phyloP scores from a whole-genome alignment of 2,888 invertebrate genomes.

The Tachina lurida region DNA sequence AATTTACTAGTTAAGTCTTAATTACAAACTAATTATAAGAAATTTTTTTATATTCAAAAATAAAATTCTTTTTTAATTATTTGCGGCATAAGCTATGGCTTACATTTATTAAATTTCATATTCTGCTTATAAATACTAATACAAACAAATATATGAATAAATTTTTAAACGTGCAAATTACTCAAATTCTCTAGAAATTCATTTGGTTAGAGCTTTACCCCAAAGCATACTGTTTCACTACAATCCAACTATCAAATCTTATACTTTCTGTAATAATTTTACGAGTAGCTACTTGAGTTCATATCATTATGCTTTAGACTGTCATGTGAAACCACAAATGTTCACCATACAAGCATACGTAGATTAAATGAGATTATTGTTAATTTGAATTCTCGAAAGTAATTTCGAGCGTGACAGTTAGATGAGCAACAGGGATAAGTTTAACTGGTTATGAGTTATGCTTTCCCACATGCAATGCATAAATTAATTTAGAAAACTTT shows the following conservation, averaged over 20 bases:
- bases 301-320: not conserved
- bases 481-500: not conserved
- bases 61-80: not conserved
- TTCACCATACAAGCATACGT: not conserved
- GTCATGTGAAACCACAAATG: not conserved
- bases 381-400: not conserved
- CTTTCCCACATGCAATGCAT: not conserved
- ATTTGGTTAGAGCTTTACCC: constrained; percentile 50
- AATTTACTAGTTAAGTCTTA: too few relatives aligned
- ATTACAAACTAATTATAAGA: too few relatives aligned
- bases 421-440: not conserved
- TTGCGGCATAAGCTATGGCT: not conserved
- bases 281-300: constrained; percentile 2
- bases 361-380: not conserved
- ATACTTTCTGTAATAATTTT: not conserved
- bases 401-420: not conserved
- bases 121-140: not conserved
- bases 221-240: constrained; percentile 23
- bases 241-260: not conserved
- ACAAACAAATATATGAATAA: not conserved
- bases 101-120: not conserved
- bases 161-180: not conserved
- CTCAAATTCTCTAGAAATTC: constrained; percentile 18
- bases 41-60: too few relatives aligned
- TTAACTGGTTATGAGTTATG: not conserved